Conservation (phyloP, 2,113 vertebrate genomes). For the Rhagologus leucostigma region DNA sequence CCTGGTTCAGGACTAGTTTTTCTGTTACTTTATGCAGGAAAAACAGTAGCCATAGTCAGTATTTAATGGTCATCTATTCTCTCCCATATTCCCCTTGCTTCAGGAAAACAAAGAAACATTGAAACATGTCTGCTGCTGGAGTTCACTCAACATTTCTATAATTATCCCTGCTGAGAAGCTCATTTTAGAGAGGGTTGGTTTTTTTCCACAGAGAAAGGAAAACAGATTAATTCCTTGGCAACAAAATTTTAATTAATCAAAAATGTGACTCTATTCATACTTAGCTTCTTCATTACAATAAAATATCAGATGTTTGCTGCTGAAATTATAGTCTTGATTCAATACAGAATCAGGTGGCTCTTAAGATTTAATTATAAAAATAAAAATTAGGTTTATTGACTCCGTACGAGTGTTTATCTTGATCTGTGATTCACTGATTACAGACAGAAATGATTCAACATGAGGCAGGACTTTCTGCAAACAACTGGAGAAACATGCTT, state of each 20-base stretch:
- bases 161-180: constrained; percentile 65
- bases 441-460: not conserved
- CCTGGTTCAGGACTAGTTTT: not conserved
- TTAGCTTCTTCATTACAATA: constrained; percentile 32
- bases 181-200: constrained; percentile 17
- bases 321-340: constrained; percentile 15
- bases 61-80: not conserved
- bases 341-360: constrained; percentile 27
- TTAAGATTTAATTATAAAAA: constrained; percentile 48
- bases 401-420: not conserved
- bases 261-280: constrained; percentile 44
- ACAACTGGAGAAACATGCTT: not conserved
- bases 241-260: constrained; percentile 74
- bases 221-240: constrained; percentile 73
- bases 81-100: not conserved
- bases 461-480: not conserved
- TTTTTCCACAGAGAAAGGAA: constrained; percentile 17
- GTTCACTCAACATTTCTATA: constrained; percentile 56
- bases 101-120: not conserved
- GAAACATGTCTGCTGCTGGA: constrained; percentile 43
- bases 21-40: not conserved
- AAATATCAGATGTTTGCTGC: constrained; percentile 44
- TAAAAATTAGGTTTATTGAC: constrained; percentile 42
- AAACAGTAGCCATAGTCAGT: not conserved
- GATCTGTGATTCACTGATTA: constrained; percentile 21